phyloP scores from a whole-genome alignment of 2,888 invertebrate genomes.

The Hypomecis atomaria region DNA sequence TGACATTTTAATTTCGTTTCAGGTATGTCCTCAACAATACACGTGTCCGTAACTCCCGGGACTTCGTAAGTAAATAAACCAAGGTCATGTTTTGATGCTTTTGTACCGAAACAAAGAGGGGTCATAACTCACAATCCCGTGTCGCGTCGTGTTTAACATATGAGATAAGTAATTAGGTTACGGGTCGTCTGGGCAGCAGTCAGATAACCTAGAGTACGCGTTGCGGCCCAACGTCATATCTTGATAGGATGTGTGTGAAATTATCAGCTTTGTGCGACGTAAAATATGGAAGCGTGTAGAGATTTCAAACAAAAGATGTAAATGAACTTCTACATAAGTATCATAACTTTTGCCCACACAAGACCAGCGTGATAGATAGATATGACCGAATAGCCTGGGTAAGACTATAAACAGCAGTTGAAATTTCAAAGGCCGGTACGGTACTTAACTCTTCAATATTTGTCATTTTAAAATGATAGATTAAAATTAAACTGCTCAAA shows the following conservation, averaged over 20 bases:
- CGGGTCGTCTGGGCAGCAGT: slow-evolving; percentile 73
- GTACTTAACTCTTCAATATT: too few species aligned
- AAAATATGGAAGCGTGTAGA: slow-evolving; percentile 12
- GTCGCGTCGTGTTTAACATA: slow-evolving; percentile 55
- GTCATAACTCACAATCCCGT: slow-evolving; percentile 42
- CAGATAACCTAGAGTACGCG: slow-evolving; percentile 70
- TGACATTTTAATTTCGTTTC: slow-evolving; percentile 15
- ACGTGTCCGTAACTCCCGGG: neutral
- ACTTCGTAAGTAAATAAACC: slow-evolving; percentile 43
- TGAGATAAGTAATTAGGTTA: slow-evolving; percentile 76
- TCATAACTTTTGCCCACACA: too few species aligned
- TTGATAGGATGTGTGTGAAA: slow-evolving; percentile 29
- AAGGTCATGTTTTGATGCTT: slow-evolving; percentile 53
- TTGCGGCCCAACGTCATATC: slow-evolving; percentile 54
- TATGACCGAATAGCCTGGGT: too few species aligned
- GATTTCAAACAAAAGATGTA: neutral
- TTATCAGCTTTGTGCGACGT: slow-evolving; percentile 27
- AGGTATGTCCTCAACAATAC: slow-evolving; percentile 13
- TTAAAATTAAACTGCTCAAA: too few species aligned
- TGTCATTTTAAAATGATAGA: too few species aligned
- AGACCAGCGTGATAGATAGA: too few species aligned
- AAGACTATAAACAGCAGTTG: too few species aligned
- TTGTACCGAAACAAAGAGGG: slow-evolving; percentile 51
- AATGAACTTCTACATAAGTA: too few species aligned
- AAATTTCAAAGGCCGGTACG: too few species aligned